Percentiles rank a stretch among this genome's conserved stretches.
phyloP scores from a whole-genome alignment of 2,113 vertebrate species.

The Neogale vison region DNA sequence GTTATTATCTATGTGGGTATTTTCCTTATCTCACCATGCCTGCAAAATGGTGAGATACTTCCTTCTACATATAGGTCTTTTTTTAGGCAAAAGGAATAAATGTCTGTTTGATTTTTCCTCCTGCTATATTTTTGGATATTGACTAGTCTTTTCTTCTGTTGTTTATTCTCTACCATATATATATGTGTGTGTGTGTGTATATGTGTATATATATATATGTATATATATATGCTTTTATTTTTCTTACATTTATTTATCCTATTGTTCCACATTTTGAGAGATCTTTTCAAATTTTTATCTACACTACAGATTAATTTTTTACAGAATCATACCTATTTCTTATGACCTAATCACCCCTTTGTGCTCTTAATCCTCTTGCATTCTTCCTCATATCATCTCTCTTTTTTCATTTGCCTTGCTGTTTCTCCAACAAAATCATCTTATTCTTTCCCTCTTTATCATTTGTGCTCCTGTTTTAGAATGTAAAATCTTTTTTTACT shows the following conservation, averaged over 20 bases:
- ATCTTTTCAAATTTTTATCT: background rate
- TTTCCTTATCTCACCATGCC: background rate
- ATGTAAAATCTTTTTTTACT: background rate
- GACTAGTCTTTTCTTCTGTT: background rate
- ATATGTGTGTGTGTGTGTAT: too few species aligned
- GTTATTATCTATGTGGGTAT: background rate
- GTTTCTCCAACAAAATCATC: background rate
- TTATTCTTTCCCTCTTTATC: background rate
- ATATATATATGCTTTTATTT: background rate
- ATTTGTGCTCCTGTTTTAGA: background rate
- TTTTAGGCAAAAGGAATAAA: background rate
- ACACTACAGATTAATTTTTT: background rate
- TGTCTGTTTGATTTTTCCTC: background rate
- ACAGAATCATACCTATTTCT: rapidly evolving
- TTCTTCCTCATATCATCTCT: background rate
- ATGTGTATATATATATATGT: background rate
- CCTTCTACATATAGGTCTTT: background rate
- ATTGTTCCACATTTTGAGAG: background rate
- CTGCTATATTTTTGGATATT: background rate
- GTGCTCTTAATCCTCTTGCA: background rate
- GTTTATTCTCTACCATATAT: background rate
- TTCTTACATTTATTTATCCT: background rate
- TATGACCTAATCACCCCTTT: background rate
- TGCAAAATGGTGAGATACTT: background rate
- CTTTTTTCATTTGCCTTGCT: background rate